Conservation (phyloP, 2,113 vertebrate species). For the Danio rerio region DNA sequence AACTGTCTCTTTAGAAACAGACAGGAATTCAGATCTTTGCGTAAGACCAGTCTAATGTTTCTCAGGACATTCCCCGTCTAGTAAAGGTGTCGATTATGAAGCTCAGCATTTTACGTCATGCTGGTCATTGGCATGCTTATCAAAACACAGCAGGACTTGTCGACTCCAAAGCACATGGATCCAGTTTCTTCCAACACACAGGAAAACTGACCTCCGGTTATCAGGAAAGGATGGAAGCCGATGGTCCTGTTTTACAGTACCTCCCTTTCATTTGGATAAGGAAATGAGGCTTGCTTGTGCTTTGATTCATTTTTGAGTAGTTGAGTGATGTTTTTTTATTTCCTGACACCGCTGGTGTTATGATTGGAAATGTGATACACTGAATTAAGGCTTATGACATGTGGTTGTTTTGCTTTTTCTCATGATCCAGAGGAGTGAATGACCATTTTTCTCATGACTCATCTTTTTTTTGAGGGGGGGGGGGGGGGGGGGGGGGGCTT, state of each 20-base stretch:
- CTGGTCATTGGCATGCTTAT: slow-evolving; percentile 21
- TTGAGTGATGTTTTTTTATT: background rate
- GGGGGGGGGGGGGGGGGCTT: slow-evolving; percentile 19
- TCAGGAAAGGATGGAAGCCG: background rate
- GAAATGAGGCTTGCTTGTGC: background rate
- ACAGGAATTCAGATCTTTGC: no score
- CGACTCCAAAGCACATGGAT: slow-evolving; percentile 20
- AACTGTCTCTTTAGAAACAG: no score
- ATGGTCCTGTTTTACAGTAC: background rate
- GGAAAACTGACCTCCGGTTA: slow-evolving; percentile 22
- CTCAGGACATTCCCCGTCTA: background rate
- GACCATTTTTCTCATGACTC: slow-evolving; percentile 24
- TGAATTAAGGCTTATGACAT: background rate
- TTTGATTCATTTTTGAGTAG: background rate
- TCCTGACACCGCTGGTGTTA: slow-evolving; percentile 15
- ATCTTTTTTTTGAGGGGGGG: no score
- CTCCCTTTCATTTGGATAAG: slow-evolving; percentile 4
- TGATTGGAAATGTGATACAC: slow-evolving; percentile 14
- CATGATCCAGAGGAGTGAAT: slow-evolving; percentile 13
- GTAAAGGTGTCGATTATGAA: slow-evolving; percentile 34
- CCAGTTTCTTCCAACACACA: slow-evolving; percentile 44
- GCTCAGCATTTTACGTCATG: background rate
- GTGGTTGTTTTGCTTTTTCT: slow-evolving; percentile 28
- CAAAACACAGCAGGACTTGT: slow-evolving; percentile 22
- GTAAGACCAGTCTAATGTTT: background rate